Evolutionary conservation across 2,113 vertebrate species (phyloP).

Genomic region (Myotis brandtii): DNA sequence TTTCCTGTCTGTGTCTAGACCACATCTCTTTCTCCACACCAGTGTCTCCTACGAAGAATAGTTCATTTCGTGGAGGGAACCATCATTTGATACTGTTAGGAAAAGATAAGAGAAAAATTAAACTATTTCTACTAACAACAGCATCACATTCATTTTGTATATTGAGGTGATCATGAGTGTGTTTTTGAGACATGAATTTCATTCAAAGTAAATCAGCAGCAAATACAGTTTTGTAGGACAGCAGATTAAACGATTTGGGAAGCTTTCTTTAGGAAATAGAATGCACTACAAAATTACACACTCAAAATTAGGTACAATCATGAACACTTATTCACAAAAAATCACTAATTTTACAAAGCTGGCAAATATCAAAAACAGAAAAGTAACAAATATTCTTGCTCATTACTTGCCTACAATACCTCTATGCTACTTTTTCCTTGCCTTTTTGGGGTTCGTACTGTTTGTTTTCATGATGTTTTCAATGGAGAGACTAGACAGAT

Average conservation of each 20-base stretch:
- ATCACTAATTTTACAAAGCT: conserved; percentile 38
- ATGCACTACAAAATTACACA: background rate
- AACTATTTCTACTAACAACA: background rate
- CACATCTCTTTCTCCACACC: background rate
- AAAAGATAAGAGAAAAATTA: background rate
- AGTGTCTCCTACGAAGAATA: background rate
- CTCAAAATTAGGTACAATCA: background rate
- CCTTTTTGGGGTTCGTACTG: background rate
- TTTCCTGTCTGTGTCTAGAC: background rate
- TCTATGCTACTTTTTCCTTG: background rate
- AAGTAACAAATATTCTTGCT: background rate
- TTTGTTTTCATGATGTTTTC: background rate
- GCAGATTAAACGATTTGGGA: background rate
- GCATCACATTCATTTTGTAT: background rate
- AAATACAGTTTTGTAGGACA: background rate
- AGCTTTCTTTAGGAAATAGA: background rate
- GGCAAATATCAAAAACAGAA: background rate
- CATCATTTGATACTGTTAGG: background rate
- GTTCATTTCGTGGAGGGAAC: background rate
- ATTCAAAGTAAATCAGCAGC: background rate
- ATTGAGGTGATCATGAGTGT: background rate
- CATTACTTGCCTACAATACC: background rate
- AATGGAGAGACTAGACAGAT: background rate
- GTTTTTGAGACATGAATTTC: background rate
- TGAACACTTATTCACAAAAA: background rate